A percentile compares a stretch with the other conserved stretches of the same genome.
phyloP scores from a whole-genome alignment of 2,888 invertebrate genomes.

The Leptinotarsa rubiginosa region DNA sequence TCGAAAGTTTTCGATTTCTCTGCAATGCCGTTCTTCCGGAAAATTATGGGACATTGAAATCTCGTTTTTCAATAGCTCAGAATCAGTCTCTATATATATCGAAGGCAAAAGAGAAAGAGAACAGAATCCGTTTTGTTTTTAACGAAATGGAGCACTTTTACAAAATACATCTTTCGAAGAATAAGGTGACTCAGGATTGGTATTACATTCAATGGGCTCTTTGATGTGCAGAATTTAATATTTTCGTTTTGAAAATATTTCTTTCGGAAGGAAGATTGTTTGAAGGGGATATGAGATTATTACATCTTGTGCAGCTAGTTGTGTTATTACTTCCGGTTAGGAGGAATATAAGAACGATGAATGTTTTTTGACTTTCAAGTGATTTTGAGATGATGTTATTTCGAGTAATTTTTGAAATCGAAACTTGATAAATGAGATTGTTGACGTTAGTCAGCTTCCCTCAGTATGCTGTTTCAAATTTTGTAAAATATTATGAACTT shows the following conservation, averaged over 20 bases:
- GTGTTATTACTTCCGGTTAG: not conserved
- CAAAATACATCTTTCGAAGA: slow-evolving; percentile 17
- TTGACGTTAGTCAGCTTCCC: too few species aligned
- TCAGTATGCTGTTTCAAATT: too few species aligned
- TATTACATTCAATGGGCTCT: slow-evolving; percentile 20
- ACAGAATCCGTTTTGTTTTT: not conserved
- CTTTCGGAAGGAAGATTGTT: not conserved
- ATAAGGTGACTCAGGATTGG: slow-evolving; percentile 25
- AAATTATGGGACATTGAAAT: slow-evolving; percentile 54
- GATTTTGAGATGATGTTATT: too few species aligned
- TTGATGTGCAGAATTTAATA: not conserved
- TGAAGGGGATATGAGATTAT: not conserved
- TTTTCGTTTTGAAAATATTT: not conserved
- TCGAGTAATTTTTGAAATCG: too few species aligned
- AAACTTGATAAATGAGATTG: too few species aligned
- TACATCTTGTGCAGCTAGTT: not conserved
- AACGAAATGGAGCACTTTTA: slow-evolving; percentile 27
- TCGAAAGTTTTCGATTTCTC: slow-evolving; percentile 55
- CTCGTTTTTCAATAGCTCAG: slow-evolving; percentile 44
- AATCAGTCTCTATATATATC: slow-evolving; percentile 22
- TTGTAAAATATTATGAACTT: too few species aligned
- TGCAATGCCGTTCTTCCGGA: slow-evolving; percentile 49
- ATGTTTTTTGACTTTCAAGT: too few species aligned
- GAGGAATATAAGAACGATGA: too few species aligned
- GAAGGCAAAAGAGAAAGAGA: slow-evolving; percentile 4